Evolutionary conservation across 2,113 vertebrate genomes (phyloP), one percentile per base, ranked within the genome.

Genomic region (Chauna torquata): DNA sequence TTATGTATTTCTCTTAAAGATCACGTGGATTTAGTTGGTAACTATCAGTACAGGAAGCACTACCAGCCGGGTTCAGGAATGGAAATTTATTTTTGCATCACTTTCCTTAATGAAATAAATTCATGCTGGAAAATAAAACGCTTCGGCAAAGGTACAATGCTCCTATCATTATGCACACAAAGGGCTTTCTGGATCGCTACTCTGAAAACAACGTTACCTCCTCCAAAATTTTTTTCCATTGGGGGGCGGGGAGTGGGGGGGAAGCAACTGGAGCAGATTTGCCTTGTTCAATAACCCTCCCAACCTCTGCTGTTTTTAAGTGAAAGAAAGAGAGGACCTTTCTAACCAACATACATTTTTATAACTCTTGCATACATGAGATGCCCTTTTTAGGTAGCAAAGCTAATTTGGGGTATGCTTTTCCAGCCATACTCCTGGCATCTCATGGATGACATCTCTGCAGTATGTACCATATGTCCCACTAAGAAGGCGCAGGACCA

Each of bases 371-470:
- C 28, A 64, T 71, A 55, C 86, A 81, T 11, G 78, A 92, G 76
- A 82, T 89, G 89, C 91, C 96, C 92, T 96, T 97, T 96, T 82
- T 42, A 96, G 87, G 81, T 2, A 96, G 96, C 94, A 97, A 93
- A 87, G 83, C 52, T 81, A 58, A 78, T 54, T 78, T 89, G n/a
- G n/a, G n/a, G n/a, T n/a, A n/a, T 83, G 84, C 87, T 50, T 20
- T 6, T 90, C 20, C 91, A 96, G 77, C 76, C 70, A 24, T 5
- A n/a, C 44, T 70, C 75, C 19, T 38, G 95, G 90, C 90, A 88
- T 94, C 96, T 47, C 94, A 91, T 62, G 97, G 97, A 84, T 98
- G 98, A 97, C 71, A 65, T 97, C 96, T 68, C 95, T 96, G 83
- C 96, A 95, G 97, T 30, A 95, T 68, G 87, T 65, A 95, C 88